Percentiles rank a stretch among this genome's conserved stretches.
These are phyloP conservation scores for Stichodactyla mertensii DNA, from an alignment of 64 coral and sea anemone genomes.

Conservation along the genomic window DNA sequence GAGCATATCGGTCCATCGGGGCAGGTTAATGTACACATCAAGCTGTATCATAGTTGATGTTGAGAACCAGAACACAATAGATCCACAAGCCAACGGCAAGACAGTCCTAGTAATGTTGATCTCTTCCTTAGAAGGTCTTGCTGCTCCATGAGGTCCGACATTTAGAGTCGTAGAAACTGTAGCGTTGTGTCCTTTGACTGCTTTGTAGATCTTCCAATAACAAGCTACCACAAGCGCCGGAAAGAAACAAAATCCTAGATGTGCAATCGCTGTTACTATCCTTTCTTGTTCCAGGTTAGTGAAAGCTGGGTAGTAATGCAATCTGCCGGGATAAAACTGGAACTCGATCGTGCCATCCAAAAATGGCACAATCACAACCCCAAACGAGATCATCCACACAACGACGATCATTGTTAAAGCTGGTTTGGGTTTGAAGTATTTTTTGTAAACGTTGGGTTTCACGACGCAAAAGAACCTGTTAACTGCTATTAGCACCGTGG, in stretches of 20 bases:
- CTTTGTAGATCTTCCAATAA: slow-evolving; percentile 2
- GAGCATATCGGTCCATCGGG: not conserved
- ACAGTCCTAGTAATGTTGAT: not conserved
- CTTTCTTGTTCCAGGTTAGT: not conserved
- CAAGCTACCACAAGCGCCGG: not conserved
- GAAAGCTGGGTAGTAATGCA: not conserved
- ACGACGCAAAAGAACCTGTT: slow-evolving; percentile 49
- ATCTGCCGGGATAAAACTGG: not conserved
- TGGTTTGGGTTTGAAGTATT: slow-evolving; percentile 9
- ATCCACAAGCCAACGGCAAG: not conserved
- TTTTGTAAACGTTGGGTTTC: slow-evolving; percentile 11
- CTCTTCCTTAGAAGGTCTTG: not conserved
- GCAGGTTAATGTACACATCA: not conserved
- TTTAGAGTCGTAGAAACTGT: slow-evolving; percentile 2
- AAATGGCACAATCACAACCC: not conserved
- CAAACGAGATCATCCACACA: not conserved
- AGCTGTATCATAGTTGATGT: not conserved
- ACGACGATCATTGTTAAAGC: not conserved
- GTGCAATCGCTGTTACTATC: not conserved
- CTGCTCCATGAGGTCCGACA: not conserved
- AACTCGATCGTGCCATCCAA: not conserved
- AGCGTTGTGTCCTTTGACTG: not conserved
- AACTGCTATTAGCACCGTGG: slow-evolving; percentile 12
- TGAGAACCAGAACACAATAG: not conserved
- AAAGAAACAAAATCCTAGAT: not conserved